Evolutionary conservation across 2,113 vertebrate species (phyloP), one percentile per base, ranked within the genome.

Genomic region (Bathybates hornii): DNA sequence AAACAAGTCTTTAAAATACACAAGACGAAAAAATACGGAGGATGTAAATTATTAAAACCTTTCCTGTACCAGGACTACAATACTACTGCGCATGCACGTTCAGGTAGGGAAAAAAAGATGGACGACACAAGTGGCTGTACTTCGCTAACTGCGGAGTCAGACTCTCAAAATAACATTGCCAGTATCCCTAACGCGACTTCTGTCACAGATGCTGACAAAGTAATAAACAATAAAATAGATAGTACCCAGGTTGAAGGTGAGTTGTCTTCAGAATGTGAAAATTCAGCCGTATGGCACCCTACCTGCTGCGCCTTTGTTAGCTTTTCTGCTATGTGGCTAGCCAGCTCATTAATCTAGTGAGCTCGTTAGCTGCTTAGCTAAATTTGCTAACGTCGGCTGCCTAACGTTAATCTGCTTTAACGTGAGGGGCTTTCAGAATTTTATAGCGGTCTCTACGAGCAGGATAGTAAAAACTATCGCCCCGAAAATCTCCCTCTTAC

Each of bases 231-330:
- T 96, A 93, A 96, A 95, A 92, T 83, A 95, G 95, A 91, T 96
- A 95, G 90, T 94, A 85, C 92, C 95, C 95, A 93, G 94, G 91
- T 93, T 89, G 91, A 96, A 97, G 97, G 96, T 97, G 97, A 97
- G 97, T 97, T 94, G 82, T 94, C 88, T 63, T 87, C 88, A 88
- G 79, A 91, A 88, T 83, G 83, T 89, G 85, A 87, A 92, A 76
- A 89, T 89, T 90, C 16, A 91, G 84, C 50, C 78, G 84, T 85
- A 7, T 53, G 66, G 54, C 56, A 71, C 81, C 87, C 78, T 90
- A 54, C 14, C 43, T 87, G 66, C 36, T 84, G 81, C 82, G 86
- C 80, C 84, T 82, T 85, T 84, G 86, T 89, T 94, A 95, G 93
- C 92, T 9, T 41, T 59, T 50, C 83, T 87, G 94, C 92, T 93